Evolutionary conservation across 1,140 invertebrate genomes (phyloP).

Genomic region (Hyphantria cunea): DNA sequence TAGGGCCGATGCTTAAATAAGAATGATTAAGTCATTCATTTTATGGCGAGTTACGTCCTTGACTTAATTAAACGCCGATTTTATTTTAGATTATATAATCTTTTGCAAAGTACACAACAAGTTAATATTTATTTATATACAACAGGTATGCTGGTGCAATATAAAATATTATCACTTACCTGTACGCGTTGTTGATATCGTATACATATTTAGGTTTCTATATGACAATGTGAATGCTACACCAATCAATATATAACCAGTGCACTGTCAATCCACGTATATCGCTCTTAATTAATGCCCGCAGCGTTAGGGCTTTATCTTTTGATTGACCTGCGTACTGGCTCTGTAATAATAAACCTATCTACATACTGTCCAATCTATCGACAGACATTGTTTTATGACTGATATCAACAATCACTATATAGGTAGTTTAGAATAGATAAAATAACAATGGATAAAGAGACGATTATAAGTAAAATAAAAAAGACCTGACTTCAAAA

Average conservation of each 20-base stretch:
- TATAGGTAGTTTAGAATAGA: neutral
- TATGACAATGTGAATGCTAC: neutral
- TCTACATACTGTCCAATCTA: conserved; percentile 13
- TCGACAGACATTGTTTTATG: conserved; percentile 6
- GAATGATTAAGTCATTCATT: too few relatives aligned
- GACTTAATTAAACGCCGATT: too few relatives aligned
- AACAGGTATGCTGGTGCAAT: too few relatives aligned
- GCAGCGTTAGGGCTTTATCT: conserved; percentile 64
- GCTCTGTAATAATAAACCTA: conserved; percentile 41
- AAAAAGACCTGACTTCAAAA: too few relatives aligned
- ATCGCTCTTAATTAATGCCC: conserved; percentile 69
- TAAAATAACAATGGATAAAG: neutral
- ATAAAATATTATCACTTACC: too few relatives aligned
- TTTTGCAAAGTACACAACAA: too few relatives aligned
- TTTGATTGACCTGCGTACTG: conserved; percentile 64
- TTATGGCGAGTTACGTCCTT: too few relatives aligned
- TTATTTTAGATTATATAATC: too few relatives aligned
- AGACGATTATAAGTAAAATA: neutral
- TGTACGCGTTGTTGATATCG: too few relatives aligned
- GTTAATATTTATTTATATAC: too few relatives aligned
- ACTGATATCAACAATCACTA: neutral
- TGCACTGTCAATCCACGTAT: conserved; percentile 65
- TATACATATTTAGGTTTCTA: neutral
- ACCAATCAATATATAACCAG: conserved; percentile 26
- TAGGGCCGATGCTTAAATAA: too few relatives aligned